A percentile compares a stretch with the other conserved stretches of the same genome.
Evolutionary conservation across 1,140 invertebrate species (phyloP).

Genomic region (Aphis craccivora): DNA sequence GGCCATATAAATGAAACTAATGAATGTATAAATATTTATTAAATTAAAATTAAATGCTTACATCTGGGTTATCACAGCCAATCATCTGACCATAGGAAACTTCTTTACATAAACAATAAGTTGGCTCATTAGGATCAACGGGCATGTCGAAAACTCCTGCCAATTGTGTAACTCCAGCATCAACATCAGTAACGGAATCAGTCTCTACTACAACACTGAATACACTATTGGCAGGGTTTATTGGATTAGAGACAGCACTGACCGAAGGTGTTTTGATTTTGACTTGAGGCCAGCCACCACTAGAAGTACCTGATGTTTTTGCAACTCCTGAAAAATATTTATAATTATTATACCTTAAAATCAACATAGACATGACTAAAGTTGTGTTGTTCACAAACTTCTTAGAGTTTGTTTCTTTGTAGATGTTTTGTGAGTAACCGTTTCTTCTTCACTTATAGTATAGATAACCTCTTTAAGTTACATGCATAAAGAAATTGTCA

Average conservation of each 20-base stretch:
- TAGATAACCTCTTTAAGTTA: slow-evolving; percentile 65
- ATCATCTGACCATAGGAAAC: slow-evolving; percentile 99
- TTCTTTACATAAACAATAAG: slow-evolving; percentile 97
- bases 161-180: not conserved
- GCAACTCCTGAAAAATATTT: slow-evolving; percentile 63
- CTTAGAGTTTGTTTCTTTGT: slow-evolving; percentile 77
- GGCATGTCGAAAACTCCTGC: slow-evolving; percentile 87
- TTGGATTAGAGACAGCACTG: not conserved
- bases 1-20: too few relatives aligned
- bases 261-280: too few relatives aligned
- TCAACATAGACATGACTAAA: too few relatives aligned
- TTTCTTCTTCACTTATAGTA: slow-evolving; percentile 69
- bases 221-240: not conserved
- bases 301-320: slow-evolving; percentile 63
- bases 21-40: not conserved
- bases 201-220: not conserved
- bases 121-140: slow-evolving; percentile 98
- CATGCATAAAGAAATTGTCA: not conserved
- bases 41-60: not conserved
- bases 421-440: slow-evolving; percentile 63
- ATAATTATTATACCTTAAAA: not conserved
- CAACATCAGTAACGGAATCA: not conserved
- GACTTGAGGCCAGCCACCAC: too few relatives aligned
- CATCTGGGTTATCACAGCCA: slow-evolving; percentile 94
- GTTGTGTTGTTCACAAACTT: slow-evolving; percentile 64